phyloP scores from a whole-genome alignment of 1,140 invertebrate genomes.

The Drosophila littoralis region DNA sequence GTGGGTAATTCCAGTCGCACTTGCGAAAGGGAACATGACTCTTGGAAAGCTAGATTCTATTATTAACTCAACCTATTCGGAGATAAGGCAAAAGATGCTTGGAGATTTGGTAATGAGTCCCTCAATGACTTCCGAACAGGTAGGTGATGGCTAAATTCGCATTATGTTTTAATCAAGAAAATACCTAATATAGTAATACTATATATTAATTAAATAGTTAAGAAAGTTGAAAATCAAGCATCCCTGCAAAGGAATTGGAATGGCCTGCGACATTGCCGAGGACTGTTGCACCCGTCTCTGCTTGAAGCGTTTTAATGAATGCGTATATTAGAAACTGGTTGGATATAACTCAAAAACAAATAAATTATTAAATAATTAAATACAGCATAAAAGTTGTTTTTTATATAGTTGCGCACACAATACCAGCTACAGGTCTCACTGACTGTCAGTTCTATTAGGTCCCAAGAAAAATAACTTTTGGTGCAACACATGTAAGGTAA shows the following conservation, averaged over 20 bases:
- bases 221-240: neutral
- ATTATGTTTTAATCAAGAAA: neutral
- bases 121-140: neutral
- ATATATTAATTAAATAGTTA: too few relatives aligned
- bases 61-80: too few relatives aligned
- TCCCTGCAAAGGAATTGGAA: neutral
- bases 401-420: too few relatives aligned
- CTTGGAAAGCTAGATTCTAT: neutral
- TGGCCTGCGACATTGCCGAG: neutral
- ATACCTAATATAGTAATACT: neutral
- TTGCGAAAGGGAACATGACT: neutral
- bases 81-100: neutral
- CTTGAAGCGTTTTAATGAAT: neutral
- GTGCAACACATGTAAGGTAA: too few relatives aligned
- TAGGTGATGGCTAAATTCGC: neutral
- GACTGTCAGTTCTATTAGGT: too few relatives aligned
- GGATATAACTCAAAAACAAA: neutral
- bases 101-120: constrained; percentile 10
- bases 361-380: neutral
- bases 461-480: too few relatives aligned
- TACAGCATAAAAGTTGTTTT: neutral
- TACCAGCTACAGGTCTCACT: too few relatives aligned
- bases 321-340: neutral
- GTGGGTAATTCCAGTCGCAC: neutral
- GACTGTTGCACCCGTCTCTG: constrained; percentile 4